Evolutionary conservation across 2,888 invertebrate genomes (phyloP).

Genomic region (Eilema caniola): DNA sequence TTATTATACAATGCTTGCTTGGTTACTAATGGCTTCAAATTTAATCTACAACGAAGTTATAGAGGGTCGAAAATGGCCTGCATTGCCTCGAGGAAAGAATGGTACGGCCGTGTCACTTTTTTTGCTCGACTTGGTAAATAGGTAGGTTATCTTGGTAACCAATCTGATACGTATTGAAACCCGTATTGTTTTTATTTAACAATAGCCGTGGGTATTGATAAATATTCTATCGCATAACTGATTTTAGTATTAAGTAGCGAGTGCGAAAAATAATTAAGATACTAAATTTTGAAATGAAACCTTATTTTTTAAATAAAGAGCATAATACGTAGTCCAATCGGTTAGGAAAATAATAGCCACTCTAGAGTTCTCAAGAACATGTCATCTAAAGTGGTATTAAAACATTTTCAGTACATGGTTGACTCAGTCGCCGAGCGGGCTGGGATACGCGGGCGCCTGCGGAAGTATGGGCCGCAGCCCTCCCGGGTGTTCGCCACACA

Average conservation of each 20-base stretch:
- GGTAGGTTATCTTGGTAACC: neutral
- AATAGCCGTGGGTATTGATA: neutral
- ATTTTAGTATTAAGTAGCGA: neutral
- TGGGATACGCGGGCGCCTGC: slow-evolving; percentile 72
- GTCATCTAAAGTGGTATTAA: slow-evolving; percentile 22
- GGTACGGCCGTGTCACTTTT: too few species aligned
- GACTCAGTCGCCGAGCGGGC: slow-evolving; percentile 69
- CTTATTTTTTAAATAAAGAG: neutral
- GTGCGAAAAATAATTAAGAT: neutral
- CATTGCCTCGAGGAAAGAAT: too few species aligned
- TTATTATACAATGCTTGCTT: too few species aligned
- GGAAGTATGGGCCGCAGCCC: slow-evolving; percentile 76
- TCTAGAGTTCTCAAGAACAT: neutral
- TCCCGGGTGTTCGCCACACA: slow-evolving; percentile 75
- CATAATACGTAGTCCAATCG: too few species aligned
- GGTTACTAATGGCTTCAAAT: too few species aligned
- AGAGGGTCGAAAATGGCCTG: too few species aligned
- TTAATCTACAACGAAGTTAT: too few species aligned
- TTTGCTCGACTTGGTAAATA: too few species aligned
- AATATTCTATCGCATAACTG: neutral
- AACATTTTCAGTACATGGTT: slow-evolving; percentile 74
- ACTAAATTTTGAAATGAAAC: neutral
- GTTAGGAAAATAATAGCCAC: neutral
- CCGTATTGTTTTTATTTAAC: neutral
- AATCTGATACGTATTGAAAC: neutral